Conservation (phyloP, 1,140 invertebrate genomes). For the Lepeophtheirus salmonis region DNA sequence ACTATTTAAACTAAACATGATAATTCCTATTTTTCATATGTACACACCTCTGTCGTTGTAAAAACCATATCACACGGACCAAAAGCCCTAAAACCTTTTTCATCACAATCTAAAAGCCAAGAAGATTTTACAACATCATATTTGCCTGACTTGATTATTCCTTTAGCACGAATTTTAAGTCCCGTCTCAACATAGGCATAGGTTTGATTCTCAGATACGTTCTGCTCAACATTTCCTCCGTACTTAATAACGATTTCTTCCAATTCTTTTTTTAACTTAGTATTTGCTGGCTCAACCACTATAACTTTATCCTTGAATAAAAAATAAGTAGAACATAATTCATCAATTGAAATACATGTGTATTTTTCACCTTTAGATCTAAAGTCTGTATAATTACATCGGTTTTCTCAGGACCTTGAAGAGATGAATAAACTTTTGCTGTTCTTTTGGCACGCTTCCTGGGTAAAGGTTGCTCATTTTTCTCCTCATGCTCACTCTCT, state of each 20-base stretch:
- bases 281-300: constrained; percentile 2
- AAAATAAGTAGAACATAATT: not conserved
- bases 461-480: not conserved
- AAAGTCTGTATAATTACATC: not conserved
- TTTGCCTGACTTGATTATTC: not conserved
- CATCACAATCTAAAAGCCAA: constrained; percentile 10
- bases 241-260: not conserved
- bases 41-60: not conserved
- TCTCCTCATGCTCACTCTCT: not conserved
- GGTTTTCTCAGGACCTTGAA: not conserved
- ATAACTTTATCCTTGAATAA: constrained; percentile 1
- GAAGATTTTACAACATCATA: constrained; percentile 2
- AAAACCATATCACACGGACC: constrained; percentile 5
- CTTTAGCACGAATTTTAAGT: constrained; percentile 1
- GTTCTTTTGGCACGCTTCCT: not conserved
- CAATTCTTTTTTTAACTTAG: not conserved
- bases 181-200: constrained; percentile 4
- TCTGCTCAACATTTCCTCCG: constrained; percentile 12
- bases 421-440: not conserved
- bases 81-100: not conserved
- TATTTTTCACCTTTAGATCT: not conserved
- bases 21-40: no score
- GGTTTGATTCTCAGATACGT: not conserved
- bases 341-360: not conserved
- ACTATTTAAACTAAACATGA: no score